Base-by-base conservation (phyloP, 2,888 invertebrate genomes). In the Gymnoscelis rufifasciata region DNA sequence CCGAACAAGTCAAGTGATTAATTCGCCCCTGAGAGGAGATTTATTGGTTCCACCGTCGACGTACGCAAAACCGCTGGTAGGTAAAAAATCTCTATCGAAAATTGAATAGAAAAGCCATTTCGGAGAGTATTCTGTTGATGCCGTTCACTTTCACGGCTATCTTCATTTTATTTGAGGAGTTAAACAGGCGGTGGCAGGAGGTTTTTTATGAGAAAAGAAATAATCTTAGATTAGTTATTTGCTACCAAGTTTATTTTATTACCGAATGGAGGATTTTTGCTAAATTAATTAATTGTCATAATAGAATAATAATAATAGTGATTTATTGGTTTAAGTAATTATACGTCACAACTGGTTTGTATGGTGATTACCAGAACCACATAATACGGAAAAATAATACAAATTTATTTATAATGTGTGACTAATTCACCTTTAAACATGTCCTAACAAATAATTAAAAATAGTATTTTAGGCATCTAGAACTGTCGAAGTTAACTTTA, bases 71-170 rank as follows among this genome's bases (percentile, higher is more conserved):
- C 87, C 87, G 87, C 77, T 81, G 83, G 79, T 74, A 74, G 78
- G 83, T 83, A 87, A 86, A 88, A 88, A 87, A 88, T 86, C 83
- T 88, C 83, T 83, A 87, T 87, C 78, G 86, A 88, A 88, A 87
- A 88, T 88, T 88, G 86, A 88, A 88, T 88, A 86, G 87, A 83
- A 87, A 88, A 87, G 76, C 83, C 81, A 88, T 88, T 86, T 81
- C 77, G 74, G 73, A 77, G 71, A 74, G 80, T 74, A 78, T 78
- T 65, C 74, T 76, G 79, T 78, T 78, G 79, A 78, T 78, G 74
- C 68, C 64, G 68, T 74, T 74, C 70, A 68, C 67, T 78, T 79
- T 78, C 74, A 76, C 74, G 77, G 78, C 70, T 78, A 76, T 78
- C 74, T 79, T 79, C 76, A 76, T 77, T 79, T 74, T 78, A 78